Evolutionary conservation across 2,113 vertebrate genomes (phyloP), one percentile per base, ranked within the genome.

Genomic region (Meleagris gallopavo): DNA sequence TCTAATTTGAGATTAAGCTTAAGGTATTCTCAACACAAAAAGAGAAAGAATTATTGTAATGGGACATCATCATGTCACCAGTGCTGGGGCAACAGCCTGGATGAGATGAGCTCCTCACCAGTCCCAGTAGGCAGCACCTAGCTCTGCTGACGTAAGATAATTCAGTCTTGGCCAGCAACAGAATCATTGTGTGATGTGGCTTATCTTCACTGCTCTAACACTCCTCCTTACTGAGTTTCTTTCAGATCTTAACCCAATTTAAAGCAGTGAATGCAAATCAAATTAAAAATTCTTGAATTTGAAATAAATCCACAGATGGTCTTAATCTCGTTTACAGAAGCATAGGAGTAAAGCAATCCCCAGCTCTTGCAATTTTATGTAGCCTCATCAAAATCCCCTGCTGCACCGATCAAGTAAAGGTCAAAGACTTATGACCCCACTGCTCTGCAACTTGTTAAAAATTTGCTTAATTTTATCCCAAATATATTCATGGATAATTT

Each of bases 401-500:
- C 34, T 72, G 57, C 65, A 52, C 67, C 65, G 65, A 86, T 64
- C 34, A 92, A 80, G 50, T 52, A 45, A 67, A 92, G 73, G 92
- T 84, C 90, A 90, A 71, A 92, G 48, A 71, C 60, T 60, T 90
- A 50, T 78, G 65, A 86, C 61, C 41, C 27, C 14, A 24, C 25
- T 24, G 38, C 69, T 92, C 65, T 81, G 22, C 22, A 86, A 16
- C 41, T 88, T 83, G 54, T 48, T 69, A 87, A n/a, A 84, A 93
- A 81, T 83, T 30, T 83, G 32, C 13, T 52, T 75, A 64, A 84
- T 93, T 88, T 88, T 86, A 88, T 77, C 38, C 14, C 21, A 92
- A 71, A 88, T 86, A 92, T 86, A 93, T 92, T 94, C 57, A 71
- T 46, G 70, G 36, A 13, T 50, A 82, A 82, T 81, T 90, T 91